Evolutionary conservation across 2,888 invertebrate genomes (phyloP), one percentile per base, ranked within the genome.

Genomic region (Scaptomyza polygonia): DNA sequence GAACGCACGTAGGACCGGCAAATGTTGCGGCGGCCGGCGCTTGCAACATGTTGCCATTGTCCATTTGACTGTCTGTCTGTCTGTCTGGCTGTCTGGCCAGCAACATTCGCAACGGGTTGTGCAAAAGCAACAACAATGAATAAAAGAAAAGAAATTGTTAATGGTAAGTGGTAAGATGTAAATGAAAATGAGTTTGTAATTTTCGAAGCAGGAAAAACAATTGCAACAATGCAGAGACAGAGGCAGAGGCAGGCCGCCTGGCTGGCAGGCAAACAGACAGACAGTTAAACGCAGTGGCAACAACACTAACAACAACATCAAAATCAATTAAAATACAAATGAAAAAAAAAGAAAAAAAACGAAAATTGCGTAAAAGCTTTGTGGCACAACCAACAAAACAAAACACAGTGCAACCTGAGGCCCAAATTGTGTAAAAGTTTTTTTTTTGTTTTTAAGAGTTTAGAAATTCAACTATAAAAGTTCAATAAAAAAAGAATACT

Each of bases 111-210:
- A 69, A 48, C 64, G 67, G 32, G 36, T 58, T 53, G 56, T 49
- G 25, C 27, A 51, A 68, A 47, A 5, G 32, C 70, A 70, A 34
- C 30, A 40, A 8, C 25, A 43, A 7, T 34, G 27, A 34, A 21
- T 39, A 14, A 9, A 52, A 27, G 18, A 58, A 69, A 66, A 78
- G 66, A 74, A 74, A 78, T 78, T 74, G 75, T 71, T 55, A 72
- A 69, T 67, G 64, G 62, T 76, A 76, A 76, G 53, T 71, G 53
- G 57, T 69, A 64, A 74, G 76, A 75, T 76, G 73, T 77, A 76
- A 76, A 78, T 76, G 74, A 76, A 76, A 73, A 76, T 79, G 67
- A 75, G 76, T 77, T 77, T 70, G 77, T 77, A 79, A 75, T 77
- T 77, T 79, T 63, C 58, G 73, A 74, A 75, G 54, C 79, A 67